A percentile compares a stretch with the other conserved stretches of the same genome.
Conservation (phyloP, 2,888 invertebrate genomes). For the Bellardia pandia region DNA sequence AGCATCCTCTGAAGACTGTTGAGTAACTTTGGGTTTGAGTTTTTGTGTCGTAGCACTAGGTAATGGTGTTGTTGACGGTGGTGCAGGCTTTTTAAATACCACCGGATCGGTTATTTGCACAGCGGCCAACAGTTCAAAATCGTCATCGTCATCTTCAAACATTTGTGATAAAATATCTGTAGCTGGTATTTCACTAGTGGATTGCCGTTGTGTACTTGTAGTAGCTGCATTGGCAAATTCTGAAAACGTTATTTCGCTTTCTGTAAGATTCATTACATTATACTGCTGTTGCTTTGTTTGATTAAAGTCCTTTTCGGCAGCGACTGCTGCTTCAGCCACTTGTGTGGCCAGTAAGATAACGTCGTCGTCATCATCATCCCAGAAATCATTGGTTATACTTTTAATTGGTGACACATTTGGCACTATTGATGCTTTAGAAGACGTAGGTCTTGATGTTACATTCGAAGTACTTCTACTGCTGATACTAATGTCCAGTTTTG, state of each 20-base stretch:
- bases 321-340: slow-evolving; percentile 79
- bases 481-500: slow-evolving; percentile 79
- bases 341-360: slow-evolving; percentile 82
- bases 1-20: slow-evolving; percentile 42
- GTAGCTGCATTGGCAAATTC: slow-evolving; percentile 77
- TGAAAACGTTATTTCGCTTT: slow-evolving; percentile 78
- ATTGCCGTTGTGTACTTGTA: slow-evolving; percentile 79
- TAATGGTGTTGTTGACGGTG: neutral
- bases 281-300: slow-evolving; percentile 28
- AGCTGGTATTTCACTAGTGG: neutral
- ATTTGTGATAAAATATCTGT: slow-evolving; percentile 76
- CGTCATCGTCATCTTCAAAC: slow-evolving; percentile 78
- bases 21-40: neutral
- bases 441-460: neutral
- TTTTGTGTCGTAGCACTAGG: neutral
- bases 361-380: slow-evolving; percentile 83
- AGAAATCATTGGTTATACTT: slow-evolving; percentile 76
- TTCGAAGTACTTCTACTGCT: slow-evolving; percentile 71
- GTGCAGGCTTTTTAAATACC: slow-evolving; percentile 68
- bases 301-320: slow-evolving; percentile 60
- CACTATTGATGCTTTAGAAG: slow-evolving; percentile 5
- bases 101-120: slow-evolving; percentile 60
- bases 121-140: slow-evolving; percentile 71
- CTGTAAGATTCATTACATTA: slow-evolving; percentile 58
- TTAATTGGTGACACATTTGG: slow-evolving; percentile 43